A percentile compares a stretch with the other conserved stretches of the same genome.
Conservation (phyloP, 2,113 vertebrate species). For the Lontra canadensis region DNA sequence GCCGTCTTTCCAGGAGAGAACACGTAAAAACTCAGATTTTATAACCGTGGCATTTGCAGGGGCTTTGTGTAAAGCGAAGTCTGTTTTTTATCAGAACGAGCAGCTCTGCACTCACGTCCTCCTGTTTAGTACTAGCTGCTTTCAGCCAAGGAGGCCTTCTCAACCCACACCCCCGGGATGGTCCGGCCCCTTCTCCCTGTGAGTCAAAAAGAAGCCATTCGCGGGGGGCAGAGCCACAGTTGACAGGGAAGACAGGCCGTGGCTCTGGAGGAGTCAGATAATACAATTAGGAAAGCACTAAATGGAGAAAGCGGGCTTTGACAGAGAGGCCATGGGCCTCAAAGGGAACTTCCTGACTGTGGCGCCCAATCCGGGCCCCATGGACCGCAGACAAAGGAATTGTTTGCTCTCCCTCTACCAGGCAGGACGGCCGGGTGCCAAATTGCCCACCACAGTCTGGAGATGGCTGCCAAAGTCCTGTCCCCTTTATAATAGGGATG, state of each 20-base stretch:
- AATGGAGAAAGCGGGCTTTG: constrained; percentile 13
- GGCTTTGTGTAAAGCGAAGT: accelerated
- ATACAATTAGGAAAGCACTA: no score
- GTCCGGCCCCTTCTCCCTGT: accelerated
- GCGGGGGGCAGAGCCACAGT: neutral
- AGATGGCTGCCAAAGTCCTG: constrained; percentile 66
- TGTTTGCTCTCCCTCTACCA: constrained; percentile 56
- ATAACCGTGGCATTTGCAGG: accelerated
- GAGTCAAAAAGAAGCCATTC: accelerated
- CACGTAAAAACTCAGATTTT: accelerated
- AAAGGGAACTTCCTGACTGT: constrained; percentile 47
- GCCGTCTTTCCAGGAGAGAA: no score
- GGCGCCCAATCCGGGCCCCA: neutral
- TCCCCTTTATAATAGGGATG: constrained; percentile 69
- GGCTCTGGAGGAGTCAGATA: neutral
- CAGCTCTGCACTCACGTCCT: accelerated
- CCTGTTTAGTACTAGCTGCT: accelerated
- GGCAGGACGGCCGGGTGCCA: constrained; percentile 61
- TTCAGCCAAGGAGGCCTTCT: accelerated
- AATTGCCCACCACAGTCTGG: constrained; percentile 52
- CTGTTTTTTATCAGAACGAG: accelerated
- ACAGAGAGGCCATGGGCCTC: neutral
- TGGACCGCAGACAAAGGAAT: constrained; percentile 62
- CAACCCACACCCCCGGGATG: accelerated
- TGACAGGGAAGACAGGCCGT: accelerated